phyloP scores from a whole-genome alignment of 2,888 invertebrate genomes.

The Microplitis manilae region DNA sequence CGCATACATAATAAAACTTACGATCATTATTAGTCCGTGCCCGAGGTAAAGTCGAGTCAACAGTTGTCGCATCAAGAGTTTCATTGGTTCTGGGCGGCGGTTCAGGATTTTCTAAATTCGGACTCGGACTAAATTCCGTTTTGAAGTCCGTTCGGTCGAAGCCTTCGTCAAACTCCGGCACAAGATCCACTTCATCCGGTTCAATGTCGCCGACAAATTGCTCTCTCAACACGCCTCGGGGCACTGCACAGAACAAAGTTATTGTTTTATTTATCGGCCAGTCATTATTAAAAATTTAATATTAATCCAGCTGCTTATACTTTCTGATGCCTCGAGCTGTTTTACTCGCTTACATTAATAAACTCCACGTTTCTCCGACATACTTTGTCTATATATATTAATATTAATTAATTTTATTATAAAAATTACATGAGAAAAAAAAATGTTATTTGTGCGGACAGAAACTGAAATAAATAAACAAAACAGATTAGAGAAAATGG shows the following conservation, averaged over 20 bases:
- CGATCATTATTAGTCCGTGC: constrained; percentile 69
- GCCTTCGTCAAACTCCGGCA: constrained; percentile 68
- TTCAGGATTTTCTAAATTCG: constrained; percentile 69
- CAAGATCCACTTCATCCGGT: constrained; percentile 79
- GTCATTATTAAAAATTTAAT: not conserved
- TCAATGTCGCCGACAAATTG: constrained; percentile 85
- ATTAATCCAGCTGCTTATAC: not conserved
- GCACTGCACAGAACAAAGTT: constrained; percentile 75
- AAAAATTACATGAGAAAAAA: too few relatives aligned
- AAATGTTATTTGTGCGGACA: too few relatives aligned
- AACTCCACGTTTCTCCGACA: too few relatives aligned
- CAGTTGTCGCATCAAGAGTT: constrained; percentile 62
- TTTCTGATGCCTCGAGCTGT: too few relatives aligned
- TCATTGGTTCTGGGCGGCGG: constrained; percentile 65
- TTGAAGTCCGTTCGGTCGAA: constrained; percentile 72
- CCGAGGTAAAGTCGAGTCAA: constrained; percentile 67
- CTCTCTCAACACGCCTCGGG: constrained; percentile 86
- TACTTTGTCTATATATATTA: too few relatives aligned
- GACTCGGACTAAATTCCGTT: constrained; percentile 71
- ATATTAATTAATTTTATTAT: too few relatives aligned
- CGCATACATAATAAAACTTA: constrained; percentile 53
- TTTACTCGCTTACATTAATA: too few relatives aligned
- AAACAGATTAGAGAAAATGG: too few relatives aligned
- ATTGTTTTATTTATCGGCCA: not conserved
- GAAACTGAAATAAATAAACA: too few relatives aligned